Evolutionary conservation across 2,113 vertebrate species (phyloP).

Genomic region (Gallinago jamesoni): DNA sequence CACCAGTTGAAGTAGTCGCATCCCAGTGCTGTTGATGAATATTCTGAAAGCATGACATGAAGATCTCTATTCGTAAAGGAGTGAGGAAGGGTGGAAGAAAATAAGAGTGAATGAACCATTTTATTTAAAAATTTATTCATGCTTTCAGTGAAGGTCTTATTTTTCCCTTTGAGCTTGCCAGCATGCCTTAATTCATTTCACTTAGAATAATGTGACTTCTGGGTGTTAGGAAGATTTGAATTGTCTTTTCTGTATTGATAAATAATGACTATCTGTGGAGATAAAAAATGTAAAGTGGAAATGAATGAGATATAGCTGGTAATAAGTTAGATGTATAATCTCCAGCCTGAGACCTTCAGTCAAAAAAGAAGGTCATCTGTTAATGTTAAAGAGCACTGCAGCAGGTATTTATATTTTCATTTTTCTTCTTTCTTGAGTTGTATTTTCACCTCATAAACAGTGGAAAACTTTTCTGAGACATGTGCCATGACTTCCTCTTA

Average conservation of each 20-base stretch:
- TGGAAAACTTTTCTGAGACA: neutral
- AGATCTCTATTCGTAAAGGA: neutral
- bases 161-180: neutral
- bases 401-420: neutral
- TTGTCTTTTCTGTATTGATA: neutral
- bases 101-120: neutral
- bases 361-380: neutral
- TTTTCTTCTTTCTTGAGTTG: neutral
- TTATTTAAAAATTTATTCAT: neutral
- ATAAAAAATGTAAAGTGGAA: neutral
- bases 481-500: neutral
- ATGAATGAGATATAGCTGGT: neutral
- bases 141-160: neutral
- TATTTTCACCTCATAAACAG: neutral
- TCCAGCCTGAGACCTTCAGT: neutral
- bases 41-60: neutral
- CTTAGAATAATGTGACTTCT: constrained; percentile 6
- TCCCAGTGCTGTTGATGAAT: neutral
- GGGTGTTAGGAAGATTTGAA: neutral
- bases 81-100: neutral
- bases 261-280: constrained; percentile 6
- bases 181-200: neutral
- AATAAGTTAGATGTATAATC: neutral
- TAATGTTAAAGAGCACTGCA: neutral
- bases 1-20: neutral